phyloP scores from a whole-genome alignment of 2,888 invertebrate species.

The Machimus atricapillus region DNA sequence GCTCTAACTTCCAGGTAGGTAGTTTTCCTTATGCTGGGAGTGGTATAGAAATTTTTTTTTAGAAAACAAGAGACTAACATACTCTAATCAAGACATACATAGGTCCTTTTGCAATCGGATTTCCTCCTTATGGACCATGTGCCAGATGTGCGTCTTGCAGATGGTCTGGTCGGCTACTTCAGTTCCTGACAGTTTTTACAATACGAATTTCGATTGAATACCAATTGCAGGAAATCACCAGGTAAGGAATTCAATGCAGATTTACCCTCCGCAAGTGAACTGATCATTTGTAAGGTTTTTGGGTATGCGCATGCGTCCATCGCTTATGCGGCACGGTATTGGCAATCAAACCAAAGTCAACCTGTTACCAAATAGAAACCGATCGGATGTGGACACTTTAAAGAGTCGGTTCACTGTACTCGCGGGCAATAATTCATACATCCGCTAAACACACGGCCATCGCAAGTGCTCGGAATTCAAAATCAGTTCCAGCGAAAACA shows the following conservation, averaged over 20 bases:
- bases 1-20: neutral
- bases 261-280: neutral
- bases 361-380: neutral
- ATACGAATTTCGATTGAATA: neutral
- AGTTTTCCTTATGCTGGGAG: neutral
- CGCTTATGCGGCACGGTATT: neutral
- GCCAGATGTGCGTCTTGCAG: neutral
- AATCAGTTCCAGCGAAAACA: constrained; percentile 28
- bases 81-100: neutral
- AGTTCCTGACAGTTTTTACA: neutral
- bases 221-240: neutral
- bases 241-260: neutral
- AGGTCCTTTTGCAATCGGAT: neutral
- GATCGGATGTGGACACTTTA: constrained; percentile 23
- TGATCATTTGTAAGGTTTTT: neutral
- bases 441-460: constrained; percentile 6
- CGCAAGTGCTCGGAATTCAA: constrained; percentile 16
- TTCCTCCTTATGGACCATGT: neutral
- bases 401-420: constrained; percentile 14
- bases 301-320: neutral
- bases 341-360: neutral
- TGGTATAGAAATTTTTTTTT: neutral
- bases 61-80: neutral
- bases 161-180: neutral
- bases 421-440: constrained; percentile 32